A percentile compares a stretch with the other conserved stretches of the same genome.
These are phyloP conservation scores for Serilophus lunatus DNA, from an alignment of 2,113 vertebrate genomes.

Conservation along the genomic window DNA sequence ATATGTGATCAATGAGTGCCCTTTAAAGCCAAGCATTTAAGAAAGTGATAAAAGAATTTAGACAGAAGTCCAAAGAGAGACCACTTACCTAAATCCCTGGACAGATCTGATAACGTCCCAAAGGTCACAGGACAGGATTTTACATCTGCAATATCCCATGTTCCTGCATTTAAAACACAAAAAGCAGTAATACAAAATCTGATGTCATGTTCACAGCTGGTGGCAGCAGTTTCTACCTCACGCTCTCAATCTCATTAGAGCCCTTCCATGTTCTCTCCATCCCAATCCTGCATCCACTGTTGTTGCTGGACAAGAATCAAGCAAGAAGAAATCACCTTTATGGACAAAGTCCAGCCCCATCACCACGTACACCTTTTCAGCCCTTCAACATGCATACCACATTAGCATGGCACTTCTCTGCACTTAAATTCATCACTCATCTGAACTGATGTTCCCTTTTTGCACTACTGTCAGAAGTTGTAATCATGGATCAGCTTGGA, in stretches of 20 bases:
- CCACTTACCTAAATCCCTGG: slow-evolving; percentile 51
- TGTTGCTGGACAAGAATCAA: background rate
- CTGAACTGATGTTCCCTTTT: background rate
- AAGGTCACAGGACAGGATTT: slow-evolving; percentile 58
- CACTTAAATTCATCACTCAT: background rate
- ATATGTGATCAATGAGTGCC: background rate
- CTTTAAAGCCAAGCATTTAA: background rate
- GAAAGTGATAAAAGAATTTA: background rate
- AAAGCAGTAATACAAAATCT: background rate
- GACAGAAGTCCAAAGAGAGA: background rate
- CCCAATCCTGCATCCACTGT: background rate
- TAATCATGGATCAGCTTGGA: background rate
- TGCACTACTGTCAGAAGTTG: background rate
- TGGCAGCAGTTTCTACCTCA: background rate
- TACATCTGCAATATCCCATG: slow-evolving; percentile 56
- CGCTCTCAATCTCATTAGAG: background rate
- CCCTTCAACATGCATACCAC: background rate
- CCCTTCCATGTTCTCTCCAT: background rate
- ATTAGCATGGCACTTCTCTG: background rate
- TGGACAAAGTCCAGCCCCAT: background rate
- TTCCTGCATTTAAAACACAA: slow-evolving; percentile 53
- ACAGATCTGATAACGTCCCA: slow-evolving; percentile 47
- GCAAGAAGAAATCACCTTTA: background rate
- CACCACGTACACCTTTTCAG: background rate
- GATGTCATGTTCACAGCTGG: background rate